Percentiles rank a stretch among this genome's conserved stretches.
These are phyloP conservation scores for Mnemiopsis leidyi DNA, from an alignment of 37 sponge, comb jelly and placozoan species.

Conservation along the genomic window DNA sequence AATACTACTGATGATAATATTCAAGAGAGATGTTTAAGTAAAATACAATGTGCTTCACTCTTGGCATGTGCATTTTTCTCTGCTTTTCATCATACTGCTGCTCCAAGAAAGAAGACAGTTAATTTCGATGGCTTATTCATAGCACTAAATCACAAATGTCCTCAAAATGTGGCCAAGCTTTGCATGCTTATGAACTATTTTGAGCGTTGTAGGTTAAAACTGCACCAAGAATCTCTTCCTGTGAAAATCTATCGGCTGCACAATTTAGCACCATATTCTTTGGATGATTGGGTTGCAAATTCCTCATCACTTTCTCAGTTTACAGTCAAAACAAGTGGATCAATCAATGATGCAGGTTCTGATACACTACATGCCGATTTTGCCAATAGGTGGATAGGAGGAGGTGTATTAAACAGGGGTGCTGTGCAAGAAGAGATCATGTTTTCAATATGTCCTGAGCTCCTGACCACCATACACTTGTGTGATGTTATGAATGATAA, in stretches of 20 bases:
- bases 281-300: neutral
- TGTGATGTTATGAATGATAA: slow-evolving; percentile 72
- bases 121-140: slow-evolving; percentile 20
- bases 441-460: slow-evolving; percentile 79
- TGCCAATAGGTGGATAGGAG: slow-evolving; percentile 81
- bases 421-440: slow-evolving; percentile 84
- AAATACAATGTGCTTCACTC: slow-evolving; percentile 1
- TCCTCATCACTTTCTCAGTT: neutral
- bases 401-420: slow-evolving; percentile 78
- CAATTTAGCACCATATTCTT: neutral
- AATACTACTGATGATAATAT: neutral
- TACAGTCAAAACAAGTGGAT: neutral
- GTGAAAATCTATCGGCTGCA: neutral
- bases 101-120: neutral
- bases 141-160: slow-evolving; percentile 42
- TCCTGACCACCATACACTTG: slow-evolving; percentile 72
- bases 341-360: slow-evolving; percentile 23
- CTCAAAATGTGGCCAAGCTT: slow-evolving; percentile 43
- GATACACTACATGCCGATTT: slow-evolving; percentile 76
- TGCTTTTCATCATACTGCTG: slow-evolving; percentile 11
- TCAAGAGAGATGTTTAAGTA: neutral
- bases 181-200: slow-evolving; percentile 65
- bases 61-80: slow-evolving; percentile 47
- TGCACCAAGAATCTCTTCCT: neutral
- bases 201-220: slow-evolving; percentile 27